A percentile compares a stretch with the other conserved stretches of the same genome.
Evolutionary conservation across 2,888 invertebrate genomes (phyloP).

Genomic region (Nasonia oneida): DNA sequence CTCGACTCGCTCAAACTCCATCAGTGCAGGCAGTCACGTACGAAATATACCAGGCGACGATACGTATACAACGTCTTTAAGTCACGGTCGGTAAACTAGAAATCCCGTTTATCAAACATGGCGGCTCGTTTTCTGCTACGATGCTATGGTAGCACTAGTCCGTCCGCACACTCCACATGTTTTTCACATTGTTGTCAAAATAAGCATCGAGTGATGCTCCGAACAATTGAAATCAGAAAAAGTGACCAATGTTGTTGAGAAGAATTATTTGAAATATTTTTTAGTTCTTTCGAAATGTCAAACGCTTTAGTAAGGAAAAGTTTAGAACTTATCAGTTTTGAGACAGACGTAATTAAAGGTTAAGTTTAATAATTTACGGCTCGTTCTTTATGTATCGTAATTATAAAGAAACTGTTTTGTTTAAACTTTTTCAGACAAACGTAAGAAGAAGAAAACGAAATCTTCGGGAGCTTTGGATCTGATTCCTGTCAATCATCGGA

Average conservation of each 20-base stretch:
- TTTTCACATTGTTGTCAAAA: not conserved
- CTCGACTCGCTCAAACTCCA: no score
- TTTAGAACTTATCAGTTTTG: slow-evolving; percentile 81
- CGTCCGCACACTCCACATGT: not conserved
- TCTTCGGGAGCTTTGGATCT: slow-evolving; percentile 73
- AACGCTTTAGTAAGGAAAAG: slow-evolving; percentile 82
- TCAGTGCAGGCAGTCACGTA: not conserved
- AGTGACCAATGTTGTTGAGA: slow-evolving; percentile 22
- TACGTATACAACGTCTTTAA: not conserved
- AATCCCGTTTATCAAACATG: not conserved
- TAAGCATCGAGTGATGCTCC: not conserved
- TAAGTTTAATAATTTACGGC: slow-evolving; percentile 23
- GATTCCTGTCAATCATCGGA: slow-evolving; percentile 73
- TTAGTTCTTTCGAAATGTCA: slow-evolving; percentile 80
- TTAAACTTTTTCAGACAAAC: slow-evolving; percentile 49
- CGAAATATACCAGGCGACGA: not conserved
- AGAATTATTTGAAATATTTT: not conserved
- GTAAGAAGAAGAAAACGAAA: slow-evolving; percentile 74
- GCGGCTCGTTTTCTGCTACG: not conserved
- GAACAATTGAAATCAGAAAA: not conserved
- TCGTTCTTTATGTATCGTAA: not conserved
- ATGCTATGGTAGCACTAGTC: no score
- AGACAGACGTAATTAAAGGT: slow-evolving; percentile 67
- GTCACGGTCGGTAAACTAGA: not conserved
- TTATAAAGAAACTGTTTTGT: not conserved